Base-by-base conservation (phyloP, 1,140 invertebrate genomes). In the Camponotus vicinus region DNA sequence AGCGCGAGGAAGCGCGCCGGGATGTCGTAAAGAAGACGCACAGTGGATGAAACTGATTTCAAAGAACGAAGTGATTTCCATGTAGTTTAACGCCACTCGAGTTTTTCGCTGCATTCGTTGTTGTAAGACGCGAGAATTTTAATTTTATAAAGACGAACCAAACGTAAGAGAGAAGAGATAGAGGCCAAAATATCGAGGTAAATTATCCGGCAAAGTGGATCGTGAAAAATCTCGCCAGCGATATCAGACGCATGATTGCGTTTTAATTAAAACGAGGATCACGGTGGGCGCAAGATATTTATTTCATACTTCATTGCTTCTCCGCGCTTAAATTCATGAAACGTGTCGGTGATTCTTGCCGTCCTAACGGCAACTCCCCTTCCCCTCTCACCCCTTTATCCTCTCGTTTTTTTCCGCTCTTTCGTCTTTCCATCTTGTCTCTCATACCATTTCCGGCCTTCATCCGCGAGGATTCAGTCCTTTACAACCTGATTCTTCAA, bases 231-330 rank as follows among this genome's bases (percentile, higher is more conserved):
- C 87, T 91, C 88, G 86, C 86, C 77, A 42, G 70, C 32, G 49
- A 88, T 89, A 93, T 92, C 89, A 87, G 90, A 87, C 86, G 86
- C 86, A 86, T 88, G 92, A 92, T 93, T 91, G 93, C 93, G 87
- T 93, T 93, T 93, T 93, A 93, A 93, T 93, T 93, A 93, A 93
- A 93, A 79, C 91, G 67, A 59, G 91, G 89, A 92, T 93, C 85
- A 92, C 61, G 71, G 42, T 73, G 88, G 90, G 89, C 91, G 92
- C 88, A 93, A 93, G 92, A 93, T 93, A 93, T 93, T 92, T 93
- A 92, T 93, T 93, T 92, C 91, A 93, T 93, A 92, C 89, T 89
- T 92, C 89, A 90, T 90, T 90, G 88, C 89, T 86, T 79, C 80
- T 52, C 66, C 42, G 59, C 11, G 82, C 76, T 86, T 85, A 88